A percentile compares a stretch with the other conserved stretches of the same genome.
phyloP scores from a whole-genome alignment of 2,888 invertebrate genomes.

The Stramonita haemastoma region DNA sequence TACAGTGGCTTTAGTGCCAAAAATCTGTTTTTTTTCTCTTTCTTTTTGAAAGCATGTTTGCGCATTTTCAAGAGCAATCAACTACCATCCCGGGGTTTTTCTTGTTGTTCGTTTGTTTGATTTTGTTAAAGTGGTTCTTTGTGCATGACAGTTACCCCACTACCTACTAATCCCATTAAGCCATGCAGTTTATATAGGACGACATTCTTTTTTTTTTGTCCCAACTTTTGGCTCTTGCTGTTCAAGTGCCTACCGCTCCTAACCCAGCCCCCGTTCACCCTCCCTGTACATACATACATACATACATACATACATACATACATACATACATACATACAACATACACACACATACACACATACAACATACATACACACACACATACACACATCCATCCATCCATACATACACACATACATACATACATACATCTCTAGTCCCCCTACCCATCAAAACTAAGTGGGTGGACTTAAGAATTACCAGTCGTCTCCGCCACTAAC shows the following conservation, averaged over 20 bases:
- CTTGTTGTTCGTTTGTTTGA: not conserved
- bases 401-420: not conserved
- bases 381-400: not conserved
- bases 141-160: not conserved
- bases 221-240: too few relatives aligned
- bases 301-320: not conserved
- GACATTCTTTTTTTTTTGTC: too few relatives aligned
- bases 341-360: slow-evolving; percentile 9
- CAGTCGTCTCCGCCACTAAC: not conserved
- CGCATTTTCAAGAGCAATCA: too few relatives aligned
- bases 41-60: too few relatives aligned
- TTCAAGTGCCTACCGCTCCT: not conserved
- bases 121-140: not conserved
- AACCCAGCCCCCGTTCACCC: not conserved
- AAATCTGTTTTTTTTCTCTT: too few relatives aligned
- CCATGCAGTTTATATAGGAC: too few relatives aligned
- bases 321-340: not conserved
- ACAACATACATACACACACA: slow-evolving; percentile 3
- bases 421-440: not conserved
- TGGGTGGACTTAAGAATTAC: not conserved
- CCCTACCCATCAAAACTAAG: not conserved
- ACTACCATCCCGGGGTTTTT: too few relatives aligned
- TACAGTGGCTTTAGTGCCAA: too few relatives aligned
- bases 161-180: not conserved
- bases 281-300: not conserved